Percentiles rank a stretch among this genome's conserved stretches.
phyloP scores from a whole-genome alignment of 2,113 vertebrate genomes.

The Dryoscopus gambensis region DNA sequence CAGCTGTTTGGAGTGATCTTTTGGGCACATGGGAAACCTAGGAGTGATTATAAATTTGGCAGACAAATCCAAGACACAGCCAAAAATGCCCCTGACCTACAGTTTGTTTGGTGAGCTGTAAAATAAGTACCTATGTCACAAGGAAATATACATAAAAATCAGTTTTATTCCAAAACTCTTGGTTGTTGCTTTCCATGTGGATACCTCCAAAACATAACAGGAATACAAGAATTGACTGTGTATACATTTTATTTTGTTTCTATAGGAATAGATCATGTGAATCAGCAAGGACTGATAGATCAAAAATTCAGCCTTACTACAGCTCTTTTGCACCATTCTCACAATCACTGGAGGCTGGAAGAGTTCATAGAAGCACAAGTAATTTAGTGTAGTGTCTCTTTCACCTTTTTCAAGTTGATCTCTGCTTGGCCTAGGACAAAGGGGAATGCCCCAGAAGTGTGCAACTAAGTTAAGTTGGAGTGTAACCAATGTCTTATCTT shows the following conservation, averaged over 20 bases:
- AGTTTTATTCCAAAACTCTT: neutral
- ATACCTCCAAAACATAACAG: neutral
- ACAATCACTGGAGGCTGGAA: neutral
- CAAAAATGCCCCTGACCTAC: neutral
- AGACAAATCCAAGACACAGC: neutral
- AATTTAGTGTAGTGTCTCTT: neutral
- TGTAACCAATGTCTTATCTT: neutral
- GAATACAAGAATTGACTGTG: neutral
- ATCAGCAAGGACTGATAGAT: neutral
- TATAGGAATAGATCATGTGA: neutral
- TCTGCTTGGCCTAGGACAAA: neutral
- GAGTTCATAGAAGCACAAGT: neutral
- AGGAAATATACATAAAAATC: neutral
- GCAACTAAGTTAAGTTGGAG: neutral
- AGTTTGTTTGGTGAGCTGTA: neutral
- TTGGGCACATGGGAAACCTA: neutral
- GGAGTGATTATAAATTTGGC: neutral
- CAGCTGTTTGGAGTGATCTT: neutral
- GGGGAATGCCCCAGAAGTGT: neutral
- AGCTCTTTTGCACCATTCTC: neutral
- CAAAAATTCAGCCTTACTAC: neutral
- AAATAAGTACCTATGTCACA: neutral
- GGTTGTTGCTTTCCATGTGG: neutral
- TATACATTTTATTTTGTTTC: neutral
- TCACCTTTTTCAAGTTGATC: neutral